These are phyloP conservation scores for Martes martes DNA, from an alignment of 2,113 vertebrate genomes.

Conservation along the genomic window DNA sequence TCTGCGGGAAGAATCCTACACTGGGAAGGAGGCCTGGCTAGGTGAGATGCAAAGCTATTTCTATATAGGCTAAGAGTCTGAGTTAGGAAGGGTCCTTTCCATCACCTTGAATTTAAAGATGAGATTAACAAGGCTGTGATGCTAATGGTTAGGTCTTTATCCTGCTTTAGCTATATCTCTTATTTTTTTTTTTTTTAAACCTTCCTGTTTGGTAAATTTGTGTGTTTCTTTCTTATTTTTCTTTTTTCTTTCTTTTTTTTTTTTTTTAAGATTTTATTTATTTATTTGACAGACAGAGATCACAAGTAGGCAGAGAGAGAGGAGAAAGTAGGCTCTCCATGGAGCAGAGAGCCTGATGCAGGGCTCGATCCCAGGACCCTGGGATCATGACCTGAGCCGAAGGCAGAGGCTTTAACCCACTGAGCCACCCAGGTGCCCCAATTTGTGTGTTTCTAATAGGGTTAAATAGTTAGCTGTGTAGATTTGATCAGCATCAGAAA, in stretches of 20 bases:
- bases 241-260: too few species aligned
- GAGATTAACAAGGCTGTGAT: not conserved
- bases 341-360: too few species aligned
- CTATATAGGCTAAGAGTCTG: not conserved
- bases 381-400: too few species aligned
- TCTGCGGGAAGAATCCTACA: not conserved
- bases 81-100: not conserved
- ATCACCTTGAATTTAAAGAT: not conserved
- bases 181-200: not conserved
- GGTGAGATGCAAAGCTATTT: not conserved
- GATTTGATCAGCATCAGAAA: constrained; percentile 55
- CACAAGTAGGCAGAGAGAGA: too few species aligned
- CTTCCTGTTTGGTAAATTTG: not conserved
- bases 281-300: too few species aligned
- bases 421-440: not conserved
- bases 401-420: too few species aligned
- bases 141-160: not conserved
- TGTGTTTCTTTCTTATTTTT: not conserved
- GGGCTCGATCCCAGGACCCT: too few species aligned
- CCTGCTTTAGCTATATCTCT: not conserved
- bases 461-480: constrained; percentile 45
- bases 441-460: constrained; percentile 35
- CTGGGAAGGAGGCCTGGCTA: not conserved
- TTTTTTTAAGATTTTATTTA: too few species aligned
- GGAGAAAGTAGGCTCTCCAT: too few species aligned